Base-by-base conservation (phyloP, 2,888 invertebrate species). In the Aricia artaxerxes region DNA sequence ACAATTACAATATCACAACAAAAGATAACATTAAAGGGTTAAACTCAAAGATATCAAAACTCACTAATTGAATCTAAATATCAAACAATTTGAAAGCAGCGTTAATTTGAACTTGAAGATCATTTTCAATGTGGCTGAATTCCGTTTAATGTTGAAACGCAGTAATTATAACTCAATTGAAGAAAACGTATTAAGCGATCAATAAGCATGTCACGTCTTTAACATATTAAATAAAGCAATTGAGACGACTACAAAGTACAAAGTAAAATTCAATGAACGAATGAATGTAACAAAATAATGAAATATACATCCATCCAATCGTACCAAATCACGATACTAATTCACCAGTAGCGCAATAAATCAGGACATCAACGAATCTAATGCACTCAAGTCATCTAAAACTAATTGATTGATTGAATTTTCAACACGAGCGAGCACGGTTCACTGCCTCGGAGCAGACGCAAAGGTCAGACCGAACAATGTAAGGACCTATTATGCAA, bases 401-500 rank as follows among this genome's bases (percentile, higher is more conserved):
- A 31, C 9, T 57, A 76, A 76, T 76, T 76, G 57, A 57, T 76
- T 76, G 76, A 76, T 57, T 76, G 53, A 76, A 76, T 35, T 76
- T 76, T 35, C 76, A 76, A 76, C 76, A 53, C 76, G 76, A 76
- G 31, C 76, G 76, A 5, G 53, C 31, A 35, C 16, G 31, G 57
- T 24, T 53, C 76, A 57, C 35, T 69, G 53, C 76, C 76, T 31
- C 13, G 31, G 53, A 11, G 49, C 76, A 35, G 57, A 35, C 76
- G 76, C 76, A 76, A 76, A 76, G 76, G 76, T 76, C 76, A 53
- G 31, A 35, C 35, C 13, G 76, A 53, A 53, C 53, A 35, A 35
- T 69, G 69, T 69, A 69, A 69, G 69, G 69, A 69, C 35, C 69
- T 35, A 69, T 69, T 38, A 69, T 69, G 35, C 69, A 69, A 69